Conservation (phyloP, 2,888 invertebrate genomes). For the Lissocephala sabroskyi region DNA sequence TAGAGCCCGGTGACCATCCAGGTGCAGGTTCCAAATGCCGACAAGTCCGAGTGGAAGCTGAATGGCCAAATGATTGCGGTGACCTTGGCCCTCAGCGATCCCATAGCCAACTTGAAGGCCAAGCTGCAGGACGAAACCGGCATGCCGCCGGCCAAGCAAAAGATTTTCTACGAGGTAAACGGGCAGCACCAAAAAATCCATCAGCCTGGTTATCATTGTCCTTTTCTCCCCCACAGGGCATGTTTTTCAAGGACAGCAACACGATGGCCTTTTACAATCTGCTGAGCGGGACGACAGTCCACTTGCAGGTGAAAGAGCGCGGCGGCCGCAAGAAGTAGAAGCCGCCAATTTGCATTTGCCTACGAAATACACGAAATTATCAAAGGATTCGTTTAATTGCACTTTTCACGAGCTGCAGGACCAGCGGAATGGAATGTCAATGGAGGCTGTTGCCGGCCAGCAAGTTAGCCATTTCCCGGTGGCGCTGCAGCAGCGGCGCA, state of each 20-base stretch:
- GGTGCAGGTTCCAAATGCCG: constrained; percentile 87
- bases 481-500: constrained; percentile 81
- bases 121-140: constrained; percentile 88
- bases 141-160: constrained; percentile 98
- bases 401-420: constrained; percentile 37
- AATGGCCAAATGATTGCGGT: constrained; percentile 90
- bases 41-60: constrained; percentile 96
- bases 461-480: constrained; percentile 74
- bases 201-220: neutral
- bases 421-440: constrained; percentile 11
- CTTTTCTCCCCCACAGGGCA: constrained; percentile 77
- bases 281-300: constrained; percentile 85
- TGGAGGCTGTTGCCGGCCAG: constrained; percentile 27
- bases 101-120: constrained; percentile 89
- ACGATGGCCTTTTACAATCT: constrained; percentile 97
- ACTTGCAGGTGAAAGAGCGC: constrained; percentile 95
- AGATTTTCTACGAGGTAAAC: constrained; percentile 90
- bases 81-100: constrained; percentile 83
- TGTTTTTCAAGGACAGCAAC: constrained; percentile 98
- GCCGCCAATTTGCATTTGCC: neutral
- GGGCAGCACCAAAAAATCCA: no score
- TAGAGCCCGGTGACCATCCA: constrained; percentile 85
- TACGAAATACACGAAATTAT: neutral
- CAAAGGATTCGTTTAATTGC: constrained; percentile 40
- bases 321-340: constrained; percentile 95